These are phyloP conservation scores for Crotophaga sulcirostris DNA, from an alignment of 2,113 vertebrate species.

Conservation along the genomic window DNA sequence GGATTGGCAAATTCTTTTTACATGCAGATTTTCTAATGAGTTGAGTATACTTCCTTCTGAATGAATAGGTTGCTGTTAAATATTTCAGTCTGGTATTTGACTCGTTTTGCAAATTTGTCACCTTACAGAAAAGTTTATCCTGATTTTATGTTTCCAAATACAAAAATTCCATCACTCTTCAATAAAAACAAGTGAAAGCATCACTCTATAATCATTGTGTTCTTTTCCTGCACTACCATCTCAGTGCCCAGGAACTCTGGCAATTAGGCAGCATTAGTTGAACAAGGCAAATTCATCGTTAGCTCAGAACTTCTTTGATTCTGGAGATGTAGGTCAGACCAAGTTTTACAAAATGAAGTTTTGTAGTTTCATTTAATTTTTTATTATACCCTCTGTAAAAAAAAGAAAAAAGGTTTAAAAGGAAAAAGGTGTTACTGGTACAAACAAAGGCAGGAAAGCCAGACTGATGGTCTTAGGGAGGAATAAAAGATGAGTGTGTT, in stretches of 20 bases:
- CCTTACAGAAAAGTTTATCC: neutral
- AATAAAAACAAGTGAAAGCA: neutral
- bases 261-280: neutral
- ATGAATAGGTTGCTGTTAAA: neutral
- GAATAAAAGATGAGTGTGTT: neutral
- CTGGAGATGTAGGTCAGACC: neutral
- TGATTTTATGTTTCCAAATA: neutral
- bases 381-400: neutral
- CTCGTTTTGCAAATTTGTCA: neutral
- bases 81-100: neutral
- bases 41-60: neutral
- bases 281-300: neutral
- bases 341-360: conserved; percentile 3
- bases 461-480: neutral
- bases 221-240: neutral
- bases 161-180: neutral
- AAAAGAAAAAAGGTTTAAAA: neutral
- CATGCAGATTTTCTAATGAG: neutral
- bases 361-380: conserved; percentile 23
- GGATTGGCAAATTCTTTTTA: neutral
- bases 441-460: neutral
- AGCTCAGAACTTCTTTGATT: conserved; percentile 29
- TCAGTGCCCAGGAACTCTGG: neutral
- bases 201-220: neutral
- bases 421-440: neutral